Evolutionary conservation across 2,888 invertebrate genomes (phyloP).

Genomic region (Eupithecia exiguata): DNA sequence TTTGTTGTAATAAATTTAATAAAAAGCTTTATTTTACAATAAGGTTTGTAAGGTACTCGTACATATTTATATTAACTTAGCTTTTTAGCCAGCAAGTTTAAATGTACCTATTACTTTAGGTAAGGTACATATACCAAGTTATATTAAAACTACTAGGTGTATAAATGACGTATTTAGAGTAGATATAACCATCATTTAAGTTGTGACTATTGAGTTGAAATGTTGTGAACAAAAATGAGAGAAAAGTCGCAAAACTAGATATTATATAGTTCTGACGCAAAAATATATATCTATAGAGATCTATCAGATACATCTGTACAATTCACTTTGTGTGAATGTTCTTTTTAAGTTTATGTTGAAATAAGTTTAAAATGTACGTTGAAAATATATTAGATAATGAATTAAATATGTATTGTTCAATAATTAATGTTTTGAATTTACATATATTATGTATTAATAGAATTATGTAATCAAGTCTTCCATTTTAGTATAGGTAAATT

Average conservation of each 20-base stretch:
- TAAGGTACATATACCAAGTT: not conserved
- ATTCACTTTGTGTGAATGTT: not conserved
- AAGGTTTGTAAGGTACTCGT: not conserved
- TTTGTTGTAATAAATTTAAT: conserved; percentile 39
- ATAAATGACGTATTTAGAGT: not conserved
- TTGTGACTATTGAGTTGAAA: not conserved
- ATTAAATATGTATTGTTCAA: not conserved
- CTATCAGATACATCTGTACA: conserved; percentile 2
- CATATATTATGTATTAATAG: conserved; percentile 14
- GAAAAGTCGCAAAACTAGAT: not conserved
- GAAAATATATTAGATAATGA: not conserved
- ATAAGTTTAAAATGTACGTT: not conserved
- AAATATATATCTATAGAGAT: not conserved
- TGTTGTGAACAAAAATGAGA: not conserved
- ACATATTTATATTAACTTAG: not conserved
- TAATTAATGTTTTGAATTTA: not conserved
- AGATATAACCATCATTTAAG: not conserved
- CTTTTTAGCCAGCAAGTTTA: not conserved
- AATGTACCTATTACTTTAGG: not conserved
- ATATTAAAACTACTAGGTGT: not conserved
- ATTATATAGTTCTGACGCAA: not conserved
- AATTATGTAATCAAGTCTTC: conserved; percentile 53
- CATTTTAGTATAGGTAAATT: conserved; percentile 41
- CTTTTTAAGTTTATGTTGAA: not conserved
- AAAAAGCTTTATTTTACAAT: conserved; percentile 36